Evolutionary conservation across 1,140 invertebrate species (phyloP).

Genomic region (Linepithema humile): DNA sequence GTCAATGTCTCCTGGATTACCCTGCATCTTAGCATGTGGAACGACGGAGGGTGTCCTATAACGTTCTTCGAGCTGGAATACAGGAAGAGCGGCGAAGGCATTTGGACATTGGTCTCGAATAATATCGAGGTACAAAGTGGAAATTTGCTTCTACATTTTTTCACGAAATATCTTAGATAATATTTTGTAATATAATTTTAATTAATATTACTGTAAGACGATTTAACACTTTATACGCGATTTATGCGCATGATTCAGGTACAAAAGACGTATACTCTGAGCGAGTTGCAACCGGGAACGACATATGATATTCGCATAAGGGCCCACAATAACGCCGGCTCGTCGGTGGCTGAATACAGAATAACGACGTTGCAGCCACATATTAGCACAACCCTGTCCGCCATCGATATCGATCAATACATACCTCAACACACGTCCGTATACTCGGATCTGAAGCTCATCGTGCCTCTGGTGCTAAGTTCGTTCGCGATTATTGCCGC

Average conservation of each 20-base stretch:
- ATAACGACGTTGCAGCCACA: constrained; percentile 91
- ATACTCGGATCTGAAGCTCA: constrained; percentile 82
- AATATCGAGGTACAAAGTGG: constrained; percentile 83
- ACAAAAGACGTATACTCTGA: constrained; percentile 91
- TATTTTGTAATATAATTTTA: neutral
- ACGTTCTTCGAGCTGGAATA: constrained; percentile 95
- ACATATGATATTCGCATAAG: constrained; percentile 94
- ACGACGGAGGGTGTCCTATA: constrained; percentile 95
- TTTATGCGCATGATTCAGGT: constrained; percentile 69
- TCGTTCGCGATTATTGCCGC: constrained; percentile 82
- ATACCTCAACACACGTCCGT: constrained; percentile 81
- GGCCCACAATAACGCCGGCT: constrained; percentile 96
- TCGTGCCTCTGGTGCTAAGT: constrained; percentile 81
- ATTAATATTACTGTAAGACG: neutral
- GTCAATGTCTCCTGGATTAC: constrained; percentile 96
- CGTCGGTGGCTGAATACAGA: constrained; percentile 94
- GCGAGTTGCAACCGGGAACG: constrained; percentile 92
- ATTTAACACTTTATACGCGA: neutral
- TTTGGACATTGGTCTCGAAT: constrained; percentile 86
- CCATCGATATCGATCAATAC: constrained; percentile 82
- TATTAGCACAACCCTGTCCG: constrained; percentile 85
- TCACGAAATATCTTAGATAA: too few relatives aligned
- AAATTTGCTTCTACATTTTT: neutral
- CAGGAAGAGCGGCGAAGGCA: constrained; percentile 84
- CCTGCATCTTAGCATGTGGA: constrained; percentile 94